phyloP scores from a whole-genome alignment of 2,888 invertebrate species.

The Eupithecia centaureata region DNA sequence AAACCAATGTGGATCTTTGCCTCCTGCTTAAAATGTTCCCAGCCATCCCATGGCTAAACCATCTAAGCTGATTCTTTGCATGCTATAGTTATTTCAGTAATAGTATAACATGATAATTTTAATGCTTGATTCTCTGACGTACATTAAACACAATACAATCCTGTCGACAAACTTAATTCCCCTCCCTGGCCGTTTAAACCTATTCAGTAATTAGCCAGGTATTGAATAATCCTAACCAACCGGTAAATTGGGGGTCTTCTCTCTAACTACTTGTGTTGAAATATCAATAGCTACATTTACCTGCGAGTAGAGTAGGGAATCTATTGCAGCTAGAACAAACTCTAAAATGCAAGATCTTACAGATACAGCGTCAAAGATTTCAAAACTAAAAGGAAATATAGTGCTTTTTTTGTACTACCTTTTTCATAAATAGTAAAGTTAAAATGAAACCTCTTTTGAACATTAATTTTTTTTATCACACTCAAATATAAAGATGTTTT shows the following conservation, averaged over 20 bases:
- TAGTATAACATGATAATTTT: background rate
- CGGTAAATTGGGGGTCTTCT: constrained; percentile 31
- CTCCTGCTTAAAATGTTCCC: too few relatives aligned
- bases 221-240: constrained; percentile 27
- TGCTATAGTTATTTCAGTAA: background rate
- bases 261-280: constrained; percentile 15
- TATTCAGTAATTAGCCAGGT: constrained; percentile 16
- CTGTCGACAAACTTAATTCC: background rate
- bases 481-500: too few relatives aligned
- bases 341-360: background rate
- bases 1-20: background rate
- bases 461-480: too few relatives aligned
- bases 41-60: too few relatives aligned
- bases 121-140: background rate
- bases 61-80: background rate
- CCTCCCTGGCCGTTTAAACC: constrained; percentile 5
- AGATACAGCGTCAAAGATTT: too few relatives aligned
- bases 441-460: too few relatives aligned
- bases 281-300: constrained; percentile 26
- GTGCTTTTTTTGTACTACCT: too few relatives aligned
- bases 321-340: constrained; percentile 5
- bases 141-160: background rate
- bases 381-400: too few relatives aligned
- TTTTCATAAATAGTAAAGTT: too few relatives aligned
- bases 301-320: constrained; percentile 12